Percentiles rank a stretch among this genome's conserved stretches.
phyloP scores from a whole-genome alignment of 2,797 vertebrate genomes.

The Buceros bicornis region DNA sequence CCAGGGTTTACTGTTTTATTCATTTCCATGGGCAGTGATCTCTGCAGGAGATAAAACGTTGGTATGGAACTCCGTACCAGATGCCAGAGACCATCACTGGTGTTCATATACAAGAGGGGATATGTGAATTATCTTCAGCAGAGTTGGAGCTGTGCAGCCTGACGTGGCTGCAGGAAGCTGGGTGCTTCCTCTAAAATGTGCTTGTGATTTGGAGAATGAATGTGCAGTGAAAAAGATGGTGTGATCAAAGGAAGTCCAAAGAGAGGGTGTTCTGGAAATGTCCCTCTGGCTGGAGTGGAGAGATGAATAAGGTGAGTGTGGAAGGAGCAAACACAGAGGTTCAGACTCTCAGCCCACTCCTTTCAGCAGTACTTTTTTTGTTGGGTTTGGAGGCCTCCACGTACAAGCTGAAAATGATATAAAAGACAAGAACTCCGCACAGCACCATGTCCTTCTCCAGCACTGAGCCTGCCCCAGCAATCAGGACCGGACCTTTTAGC shows the following conservation, averaged over 20 bases:
- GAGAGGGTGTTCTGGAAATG: neutral
- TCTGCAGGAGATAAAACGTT: neutral
- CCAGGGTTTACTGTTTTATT: neutral
- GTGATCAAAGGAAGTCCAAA: neutral
- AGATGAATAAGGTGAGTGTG: neutral
- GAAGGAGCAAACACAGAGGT: neutral
- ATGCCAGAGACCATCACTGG: neutral
- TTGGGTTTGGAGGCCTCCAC: neutral
- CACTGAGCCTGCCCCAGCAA: neutral
- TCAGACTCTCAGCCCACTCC: neutral
- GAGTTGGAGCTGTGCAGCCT: neutral
- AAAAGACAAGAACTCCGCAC: neutral
- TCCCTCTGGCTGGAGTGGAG: neutral
- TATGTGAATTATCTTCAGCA: neutral
- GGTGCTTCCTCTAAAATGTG: neutral
- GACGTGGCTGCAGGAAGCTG: neutral
- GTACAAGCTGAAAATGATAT: neutral
- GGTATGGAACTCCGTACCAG: neutral
- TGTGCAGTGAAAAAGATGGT: fast-evolving
- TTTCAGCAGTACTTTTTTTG: neutral
- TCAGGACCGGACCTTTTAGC: neutral
- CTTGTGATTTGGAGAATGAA: neutral
- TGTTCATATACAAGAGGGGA: fast-evolving
- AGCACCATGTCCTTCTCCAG: neutral
- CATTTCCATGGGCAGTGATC: neutral